A percentile compares a stretch with the other conserved stretches of the same genome.
These are phyloP conservation scores for Iguana delicatissima DNA, from an alignment of 2,797 vertebrate species.

Conservation along the genomic window DNA sequence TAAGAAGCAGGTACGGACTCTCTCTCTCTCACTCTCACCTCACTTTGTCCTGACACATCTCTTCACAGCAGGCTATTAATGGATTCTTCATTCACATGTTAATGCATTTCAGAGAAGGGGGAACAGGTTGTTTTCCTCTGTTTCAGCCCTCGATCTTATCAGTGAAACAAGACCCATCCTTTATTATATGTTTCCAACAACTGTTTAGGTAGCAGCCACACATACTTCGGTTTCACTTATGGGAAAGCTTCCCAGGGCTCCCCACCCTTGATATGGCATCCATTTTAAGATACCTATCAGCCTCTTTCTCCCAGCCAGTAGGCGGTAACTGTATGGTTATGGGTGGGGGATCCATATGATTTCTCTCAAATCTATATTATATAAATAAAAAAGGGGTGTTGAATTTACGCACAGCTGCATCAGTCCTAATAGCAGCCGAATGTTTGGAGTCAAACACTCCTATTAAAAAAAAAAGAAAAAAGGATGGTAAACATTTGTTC, in stretches of 20 bases:
- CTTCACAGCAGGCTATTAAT: constrained; percentile 6
- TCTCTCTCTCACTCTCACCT: neutral
- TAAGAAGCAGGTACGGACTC: constrained; percentile 9
- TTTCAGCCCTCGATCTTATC: neutral
- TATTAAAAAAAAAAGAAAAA: neutral
- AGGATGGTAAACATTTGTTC: neutral
- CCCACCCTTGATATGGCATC: neutral
- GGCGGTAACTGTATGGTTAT: neutral
- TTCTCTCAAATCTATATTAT: neutral
- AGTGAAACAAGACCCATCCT: neutral
- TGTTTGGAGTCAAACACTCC: neutral
- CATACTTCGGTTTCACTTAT: neutral
- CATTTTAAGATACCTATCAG: neutral
- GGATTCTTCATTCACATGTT: constrained; percentile 4
- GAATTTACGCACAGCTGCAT: constrained; percentile 1
- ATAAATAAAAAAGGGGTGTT: neutral
- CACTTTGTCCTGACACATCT: constrained; percentile 12
- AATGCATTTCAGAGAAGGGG: constrained; percentile 1
- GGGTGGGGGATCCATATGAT: neutral
- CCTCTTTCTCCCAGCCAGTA: neutral
- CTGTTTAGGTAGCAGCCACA: neutral
- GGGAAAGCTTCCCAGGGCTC: neutral
- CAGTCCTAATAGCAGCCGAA: neutral
- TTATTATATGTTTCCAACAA: neutral
- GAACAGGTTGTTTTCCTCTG: neutral